Conservation (phyloP, 2,888 invertebrate species). For the Mythimna loreyi region DNA sequence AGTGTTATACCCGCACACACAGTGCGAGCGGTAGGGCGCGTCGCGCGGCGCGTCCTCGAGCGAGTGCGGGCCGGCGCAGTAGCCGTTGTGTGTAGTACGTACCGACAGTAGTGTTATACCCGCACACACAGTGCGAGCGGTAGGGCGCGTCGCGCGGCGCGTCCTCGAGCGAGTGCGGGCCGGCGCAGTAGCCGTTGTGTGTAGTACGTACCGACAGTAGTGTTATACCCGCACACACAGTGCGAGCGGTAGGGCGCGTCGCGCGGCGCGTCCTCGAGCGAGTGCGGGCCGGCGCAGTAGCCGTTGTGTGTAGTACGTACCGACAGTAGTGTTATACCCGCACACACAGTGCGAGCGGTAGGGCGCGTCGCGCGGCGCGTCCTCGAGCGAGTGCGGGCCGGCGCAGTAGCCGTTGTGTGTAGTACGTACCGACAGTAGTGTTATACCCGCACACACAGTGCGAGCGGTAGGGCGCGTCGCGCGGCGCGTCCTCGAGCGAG, state of each 20-base stretch:
- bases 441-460: slow-evolving; percentile 93
- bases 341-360: slow-evolving; percentile 95
- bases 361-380: slow-evolving; percentile 91
- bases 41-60: slow-evolving; percentile 88
- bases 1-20: slow-evolving; percentile 91
- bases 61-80: slow-evolving; percentile 94
- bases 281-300: slow-evolving; percentile 94
- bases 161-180: slow-evolving; percentile 92
- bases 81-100: slow-evolving; percentile 89
- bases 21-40: slow-evolving; percentile 93
- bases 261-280: slow-evolving; percentile 88
- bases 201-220: slow-evolving; percentile 66
- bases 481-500: slow-evolving; percentile 90
- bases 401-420: slow-evolving; percentile 92
- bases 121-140: slow-evolving; percentile 94
- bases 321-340: slow-evolving; percentile 72
- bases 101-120: slow-evolving; percentile 72
- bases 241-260: slow-evolving; percentile 92
- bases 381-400: slow-evolving; percentile 92
- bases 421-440: slow-evolving; percentile 69
- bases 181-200: slow-evolving; percentile 93
- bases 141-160: slow-evolving; percentile 91
- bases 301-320: slow-evolving; percentile 89
- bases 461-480: slow-evolving; percentile 92
- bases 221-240: slow-evolving; percentile 92